Percentiles rank a stretch among this genome's conserved stretches.
Evolutionary conservation across 1,140 invertebrate species (phyloP).

Genomic region (Sinonovacula constricta): DNA sequence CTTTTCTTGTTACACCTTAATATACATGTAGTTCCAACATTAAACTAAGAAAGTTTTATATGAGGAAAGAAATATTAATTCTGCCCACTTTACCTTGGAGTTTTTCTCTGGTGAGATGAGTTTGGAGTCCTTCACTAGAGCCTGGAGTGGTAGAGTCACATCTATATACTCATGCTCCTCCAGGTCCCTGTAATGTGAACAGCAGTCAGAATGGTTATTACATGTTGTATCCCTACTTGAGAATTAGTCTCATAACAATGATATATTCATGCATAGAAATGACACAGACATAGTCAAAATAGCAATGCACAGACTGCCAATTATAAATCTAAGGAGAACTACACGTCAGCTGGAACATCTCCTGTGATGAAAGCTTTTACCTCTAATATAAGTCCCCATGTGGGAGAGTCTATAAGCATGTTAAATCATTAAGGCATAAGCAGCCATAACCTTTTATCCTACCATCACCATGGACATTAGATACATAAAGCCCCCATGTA

Average conservation of each 20-base stretch:
- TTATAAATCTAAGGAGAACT: too few relatives aligned
- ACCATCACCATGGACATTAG: too few relatives aligned
- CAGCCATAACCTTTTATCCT: too few relatives aligned
- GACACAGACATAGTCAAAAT: neutral
- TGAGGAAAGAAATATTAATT: too few relatives aligned
- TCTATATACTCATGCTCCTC: constrained; percentile 83
- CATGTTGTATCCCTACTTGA: neutral
- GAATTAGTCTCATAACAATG: neutral
- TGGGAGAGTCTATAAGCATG: too few relatives aligned
- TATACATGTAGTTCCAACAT: neutral
- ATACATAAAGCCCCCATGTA: too few relatives aligned
- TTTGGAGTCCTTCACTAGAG: constrained; percentile 93
- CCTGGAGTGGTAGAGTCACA: constrained; percentile 95
- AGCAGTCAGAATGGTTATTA: neutral
- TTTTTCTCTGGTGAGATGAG: constrained; percentile 88
- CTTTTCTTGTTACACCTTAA: too few relatives aligned
- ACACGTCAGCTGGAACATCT: too few relatives aligned
- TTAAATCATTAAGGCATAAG: too few relatives aligned
- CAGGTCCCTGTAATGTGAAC: constrained; percentile 57
- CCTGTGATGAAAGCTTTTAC: too few relatives aligned
- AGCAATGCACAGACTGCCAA: neutral
- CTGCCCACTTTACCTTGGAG: constrained; percentile 86
- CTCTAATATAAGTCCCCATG: neutral
- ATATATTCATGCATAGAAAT: neutral
- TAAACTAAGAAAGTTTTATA: neutral